These are phyloP conservation scores for Notothenia coriiceps DNA, from an alignment of 2,113 vertebrate genomes.

Conservation along the genomic window DNA sequence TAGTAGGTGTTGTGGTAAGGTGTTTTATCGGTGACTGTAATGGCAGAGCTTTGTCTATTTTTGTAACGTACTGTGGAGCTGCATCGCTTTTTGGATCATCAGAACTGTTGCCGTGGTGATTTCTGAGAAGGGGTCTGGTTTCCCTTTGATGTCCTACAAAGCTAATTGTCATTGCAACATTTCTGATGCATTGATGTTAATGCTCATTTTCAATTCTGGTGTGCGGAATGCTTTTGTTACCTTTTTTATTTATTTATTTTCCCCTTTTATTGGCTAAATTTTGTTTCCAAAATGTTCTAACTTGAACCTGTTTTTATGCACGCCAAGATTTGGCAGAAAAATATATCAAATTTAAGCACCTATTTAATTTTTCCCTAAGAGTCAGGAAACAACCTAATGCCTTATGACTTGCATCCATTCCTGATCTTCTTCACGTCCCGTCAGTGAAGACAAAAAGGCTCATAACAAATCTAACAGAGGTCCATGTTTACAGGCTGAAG, in stretches of 20 bases:
- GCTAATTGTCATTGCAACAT: conserved; percentile 37
- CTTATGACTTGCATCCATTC: conserved; percentile 80
- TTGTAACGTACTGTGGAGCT: conserved; percentile 49
- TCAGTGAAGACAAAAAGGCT: conserved; percentile 39
- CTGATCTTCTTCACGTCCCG: conserved; percentile 53
- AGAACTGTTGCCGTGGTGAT: conserved; percentile 58
- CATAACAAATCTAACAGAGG: conserved; percentile 31
- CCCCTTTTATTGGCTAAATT: conserved; percentile 19
- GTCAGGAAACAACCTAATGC: conserved; percentile 79
- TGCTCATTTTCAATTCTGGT: conserved; percentile 48
- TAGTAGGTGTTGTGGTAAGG: conserved; percentile 64
- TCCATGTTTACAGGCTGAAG: conserved; percentile 50
- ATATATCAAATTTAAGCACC: conserved; percentile 53
- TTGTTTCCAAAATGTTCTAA: conserved; percentile 14
- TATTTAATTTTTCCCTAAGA: conserved; percentile 41
- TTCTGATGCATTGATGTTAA: conserved; percentile 57
- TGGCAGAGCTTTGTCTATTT: conserved; percentile 63
- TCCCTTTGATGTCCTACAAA: conserved; percentile 54
- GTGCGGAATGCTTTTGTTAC: conserved; percentile 58
- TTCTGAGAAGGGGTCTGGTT: conserved; percentile 44
- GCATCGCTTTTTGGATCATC: conserved; percentile 53
- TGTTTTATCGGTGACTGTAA: conserved; percentile 49
- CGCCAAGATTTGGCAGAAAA: conserved; percentile 40
- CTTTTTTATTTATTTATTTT: conserved; percentile 33
- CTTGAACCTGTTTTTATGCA: conserved; percentile 30